Base-by-base conservation (phyloP, 2,888 invertebrate genomes). In the Macroteleia sp. region DNA sequence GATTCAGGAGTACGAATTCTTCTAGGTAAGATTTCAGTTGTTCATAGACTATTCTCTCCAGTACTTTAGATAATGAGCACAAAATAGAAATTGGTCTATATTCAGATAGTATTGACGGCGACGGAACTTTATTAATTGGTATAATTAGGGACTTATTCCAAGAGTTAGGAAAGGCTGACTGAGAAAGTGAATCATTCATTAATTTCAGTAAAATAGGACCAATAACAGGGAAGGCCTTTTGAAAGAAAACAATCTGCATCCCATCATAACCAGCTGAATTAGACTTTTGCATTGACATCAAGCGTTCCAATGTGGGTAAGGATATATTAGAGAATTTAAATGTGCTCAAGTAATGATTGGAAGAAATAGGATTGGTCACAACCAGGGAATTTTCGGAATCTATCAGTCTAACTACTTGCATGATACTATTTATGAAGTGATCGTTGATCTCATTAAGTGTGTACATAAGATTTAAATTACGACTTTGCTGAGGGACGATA, bases 31-130 rank as follows among this genome's bases (percentile, higher is more conserved):
- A 0, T 1, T 12, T 16, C 1, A 81, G 5, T 25, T 81, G 81
- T 17, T 57, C 50, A 20, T 34, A 42, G 0, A 76, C 69, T 0
- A 78, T 6, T 6, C 52, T 36, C 17, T 78, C 77, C 2, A 81
- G 42, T 0, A 74, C 41, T 30, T 81, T 78, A 1, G 81, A 78
- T 1, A 74, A 10, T 1, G 54, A 28, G 32, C 62, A 66, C 2
- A 78, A 41, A 0, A 73, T 12, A 0, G 73, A 46, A 1, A 78
- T 76, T 0, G 61, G 76, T 28, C 61, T 48, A 14, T 48, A 66
- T 2, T 80, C 74, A n/a, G 62, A 32, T 5, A 42, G 14, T 0
- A 28, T 10, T 0, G 32, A 6, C 0, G 66, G 66, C 5, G 10
- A 9, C 0, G 42, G 12, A 1, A 56, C 46, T 56, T 79, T 75